Evolutionary conservation across 2,797 vertebrate genomes (phyloP), one percentile per base, ranked within the genome.

Genomic region (Eptatretus atami): DNA sequence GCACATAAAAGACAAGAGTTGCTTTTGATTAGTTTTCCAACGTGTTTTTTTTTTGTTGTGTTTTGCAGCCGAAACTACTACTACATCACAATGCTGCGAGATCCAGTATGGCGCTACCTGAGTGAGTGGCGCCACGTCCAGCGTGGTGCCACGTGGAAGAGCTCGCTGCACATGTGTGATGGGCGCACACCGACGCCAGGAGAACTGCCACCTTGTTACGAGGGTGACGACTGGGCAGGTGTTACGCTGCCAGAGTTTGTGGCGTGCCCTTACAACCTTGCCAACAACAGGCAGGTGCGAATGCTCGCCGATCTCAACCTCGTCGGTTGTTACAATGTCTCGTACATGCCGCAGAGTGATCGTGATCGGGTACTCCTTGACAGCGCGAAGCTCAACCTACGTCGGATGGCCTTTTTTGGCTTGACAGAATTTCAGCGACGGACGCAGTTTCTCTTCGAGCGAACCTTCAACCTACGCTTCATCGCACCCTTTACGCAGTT

Each of bases 301-400:
- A 96, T 96, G 90, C 72, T 96, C 66, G 90, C 90, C 0, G 90
- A 96, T 74, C 73, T 96, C 71, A 96, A 86, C 73, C 74, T 96
- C 11, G 90, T 96, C 67, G 88, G 90, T 75, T 96, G 88, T 78
- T 96, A 96, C 77, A 96, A 96, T 75, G 83, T 94, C 81, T 95
- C 88, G 63, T 92, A 90, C 57, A 82, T 92, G 60, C 81, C 83
- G 0, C 88, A 98, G 74, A 86, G 82, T 75, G 84, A 84, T 75
- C 77, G 88, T 9, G 83, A 87, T 1, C 87, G 94, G 76, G 77
- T 94, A 66, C 78, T 98, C 55, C 78, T 98, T 66, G 88, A 98
- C 68, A 95, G 87, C 0, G 88, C 88, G 66, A 96, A 95, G 78
- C 92, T 88, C 75, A 98, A 98, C 78, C 80, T 98, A 55, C 80